Evolutionary conservation across 2,113 vertebrate genomes (phyloP).

Genomic region (Thunnus maccoyii): DNA sequence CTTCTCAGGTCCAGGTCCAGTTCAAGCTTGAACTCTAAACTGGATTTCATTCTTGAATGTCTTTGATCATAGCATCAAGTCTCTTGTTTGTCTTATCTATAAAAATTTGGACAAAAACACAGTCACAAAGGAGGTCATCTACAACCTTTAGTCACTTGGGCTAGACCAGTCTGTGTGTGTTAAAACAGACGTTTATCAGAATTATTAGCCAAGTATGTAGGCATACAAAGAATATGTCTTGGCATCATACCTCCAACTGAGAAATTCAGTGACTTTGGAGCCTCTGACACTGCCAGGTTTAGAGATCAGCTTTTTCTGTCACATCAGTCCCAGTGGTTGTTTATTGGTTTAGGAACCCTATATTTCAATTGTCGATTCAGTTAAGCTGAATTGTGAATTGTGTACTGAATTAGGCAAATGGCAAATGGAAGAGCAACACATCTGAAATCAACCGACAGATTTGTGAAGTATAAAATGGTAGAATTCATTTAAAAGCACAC

Average conservation of each 20-base stretch:
- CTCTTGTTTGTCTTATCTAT: too few relatives aligned
- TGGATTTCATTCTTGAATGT: too few relatives aligned
- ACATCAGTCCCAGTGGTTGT: background rate
- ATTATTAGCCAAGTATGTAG: too few relatives aligned
- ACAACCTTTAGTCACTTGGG: background rate
- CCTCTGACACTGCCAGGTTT: background rate
- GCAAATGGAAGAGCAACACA: background rate
- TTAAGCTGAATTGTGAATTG: background rate
- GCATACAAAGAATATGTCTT: too few relatives aligned
- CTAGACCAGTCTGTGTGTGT: background rate
- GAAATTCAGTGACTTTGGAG: constrained; percentile 1
- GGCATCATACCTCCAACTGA: background rate
- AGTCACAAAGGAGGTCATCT: too few relatives aligned
- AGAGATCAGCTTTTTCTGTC: background rate
- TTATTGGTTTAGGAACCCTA: constrained; percentile 5
- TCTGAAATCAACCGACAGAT: background rate
- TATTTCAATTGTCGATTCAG: background rate
- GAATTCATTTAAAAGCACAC: background rate
- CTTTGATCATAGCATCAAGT: too few relatives aligned
- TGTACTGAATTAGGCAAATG: too few relatives aligned
- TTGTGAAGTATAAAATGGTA: background rate
- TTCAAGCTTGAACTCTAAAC: too few relatives aligned
- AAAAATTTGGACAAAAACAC: background rate
- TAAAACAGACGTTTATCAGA: background rate
- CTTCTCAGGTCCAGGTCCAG: too few relatives aligned